phyloP scores from a whole-genome alignment of 2,888 invertebrate genomes.

The Tromatobia lineatoria region DNA sequence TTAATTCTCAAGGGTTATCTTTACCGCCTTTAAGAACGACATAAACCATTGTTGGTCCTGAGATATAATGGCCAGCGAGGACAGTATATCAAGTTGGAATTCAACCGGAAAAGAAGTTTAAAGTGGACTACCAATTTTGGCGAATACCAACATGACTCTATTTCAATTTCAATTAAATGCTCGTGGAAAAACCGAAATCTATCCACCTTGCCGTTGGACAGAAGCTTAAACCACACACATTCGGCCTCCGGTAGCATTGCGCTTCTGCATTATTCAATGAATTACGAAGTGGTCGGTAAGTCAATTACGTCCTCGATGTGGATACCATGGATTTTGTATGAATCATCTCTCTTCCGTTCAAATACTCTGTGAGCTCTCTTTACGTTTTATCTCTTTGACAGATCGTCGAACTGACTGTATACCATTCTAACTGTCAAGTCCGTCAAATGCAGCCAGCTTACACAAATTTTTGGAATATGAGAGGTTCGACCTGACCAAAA shows the following conservation, averaged over 20 bases:
- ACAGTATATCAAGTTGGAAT: neutral
- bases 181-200: constrained; percentile 32
- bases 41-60: constrained; percentile 45
- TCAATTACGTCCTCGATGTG: constrained; percentile 56
- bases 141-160: constrained; percentile 55
- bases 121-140: constrained; percentile 11
- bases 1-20: constrained; percentile 67
- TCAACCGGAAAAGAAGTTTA: neutral
- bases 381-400: neutral
- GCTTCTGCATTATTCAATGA: constrained; percentile 66
- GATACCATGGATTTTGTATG: constrained; percentile 55
- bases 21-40: constrained; percentile 60
- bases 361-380: constrained; percentile 41
- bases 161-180: constrained; percentile 53
- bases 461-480: neutral
- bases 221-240: constrained; percentile 26
- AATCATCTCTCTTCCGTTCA: constrained; percentile 27
- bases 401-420: constrained; percentile 22
- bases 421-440: neutral
- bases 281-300: constrained; percentile 57
- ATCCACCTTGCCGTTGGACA: constrained; percentile 21
- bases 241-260: neutral
- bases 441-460: neutral
- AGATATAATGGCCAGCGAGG: constrained; percentile 41
- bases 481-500: neutral